Evolutionary conservation across 2,888 invertebrate species (phyloP).

Genomic region (Ophraella communa): DNA sequence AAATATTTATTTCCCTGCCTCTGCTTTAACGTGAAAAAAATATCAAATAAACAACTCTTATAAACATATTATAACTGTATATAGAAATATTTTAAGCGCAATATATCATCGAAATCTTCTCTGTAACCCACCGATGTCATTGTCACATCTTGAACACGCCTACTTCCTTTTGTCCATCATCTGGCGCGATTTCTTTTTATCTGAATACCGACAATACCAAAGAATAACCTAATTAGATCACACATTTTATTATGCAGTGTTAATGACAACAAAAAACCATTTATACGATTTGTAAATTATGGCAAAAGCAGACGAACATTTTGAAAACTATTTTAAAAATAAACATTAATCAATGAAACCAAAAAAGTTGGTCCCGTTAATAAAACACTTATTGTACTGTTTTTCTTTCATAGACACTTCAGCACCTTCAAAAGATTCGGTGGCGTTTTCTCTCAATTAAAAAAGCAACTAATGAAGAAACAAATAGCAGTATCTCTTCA

Average conservation of each 20-base stretch:
- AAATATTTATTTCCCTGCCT: too few species aligned
- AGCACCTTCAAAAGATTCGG: conserved; percentile 17
- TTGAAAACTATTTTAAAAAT: too few species aligned
- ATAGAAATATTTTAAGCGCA: too few species aligned
- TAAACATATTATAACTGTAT: too few species aligned
- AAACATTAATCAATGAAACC: neutral
- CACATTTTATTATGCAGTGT: conserved; percentile 18
- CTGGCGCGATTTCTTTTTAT: conserved; percentile 38
- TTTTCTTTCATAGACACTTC: conserved; percentile 16
- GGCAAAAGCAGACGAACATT: too few species aligned
- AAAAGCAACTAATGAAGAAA: conserved; percentile 33
- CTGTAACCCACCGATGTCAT: conserved; percentile 46
- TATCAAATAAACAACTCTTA: too few species aligned
- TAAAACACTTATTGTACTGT: conserved; percentile 3
- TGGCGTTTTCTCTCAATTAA: conserved; percentile 32
- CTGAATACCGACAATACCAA: conserved; percentile 15
- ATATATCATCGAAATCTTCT: conserved; percentile 40
- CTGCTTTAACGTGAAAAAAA: too few species aligned
- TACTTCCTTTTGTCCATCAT: conserved; percentile 50
- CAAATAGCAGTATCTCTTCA: conserved; percentile 33
- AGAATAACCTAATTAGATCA: conserved; percentile 24
- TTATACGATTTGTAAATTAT: too few species aligned
- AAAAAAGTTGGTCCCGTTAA: neutral
- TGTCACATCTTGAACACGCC: conserved; percentile 41
- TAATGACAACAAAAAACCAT: neutral